These are phyloP conservation scores for Nomada ferruginata DNA, from an alignment of 2,888 invertebrate species.

Conservation along the genomic window DNA sequence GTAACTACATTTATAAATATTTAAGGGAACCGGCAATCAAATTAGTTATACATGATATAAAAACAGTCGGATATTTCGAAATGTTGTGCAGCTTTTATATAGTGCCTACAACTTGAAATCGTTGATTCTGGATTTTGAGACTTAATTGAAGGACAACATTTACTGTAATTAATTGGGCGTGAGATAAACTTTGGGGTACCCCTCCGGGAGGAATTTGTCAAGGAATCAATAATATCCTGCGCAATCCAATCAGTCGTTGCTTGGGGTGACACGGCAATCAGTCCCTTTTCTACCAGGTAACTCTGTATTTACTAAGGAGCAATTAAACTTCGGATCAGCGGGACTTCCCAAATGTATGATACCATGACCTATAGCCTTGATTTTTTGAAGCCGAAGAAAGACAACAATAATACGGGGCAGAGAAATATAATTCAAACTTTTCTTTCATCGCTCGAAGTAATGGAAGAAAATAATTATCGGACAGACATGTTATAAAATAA, in stretches of 20 bases:
- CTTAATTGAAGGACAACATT: conserved; percentile 19
- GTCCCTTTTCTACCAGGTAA: conserved; percentile 11
- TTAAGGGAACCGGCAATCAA: too few species aligned
- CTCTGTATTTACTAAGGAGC: conserved; percentile 6
- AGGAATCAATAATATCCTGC: conserved; percentile 44
- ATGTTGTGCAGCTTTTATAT: neutral
- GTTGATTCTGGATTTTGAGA: neutral
- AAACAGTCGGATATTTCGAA: too few species aligned
- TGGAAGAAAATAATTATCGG: too few species aligned
- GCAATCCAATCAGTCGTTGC: conserved; percentile 30
- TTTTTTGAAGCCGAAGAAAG: too few species aligned
- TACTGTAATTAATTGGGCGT: conserved; percentile 34
- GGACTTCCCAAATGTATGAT: neutral
- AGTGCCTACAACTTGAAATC: neutral
- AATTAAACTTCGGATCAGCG: neutral
- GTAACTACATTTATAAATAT: too few species aligned
- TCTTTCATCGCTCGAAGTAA: too few species aligned
- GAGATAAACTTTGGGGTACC: conserved; percentile 21
- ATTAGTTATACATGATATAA: too few species aligned
- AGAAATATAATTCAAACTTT: neutral
- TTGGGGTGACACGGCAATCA: conserved; percentile 20
- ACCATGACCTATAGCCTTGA: neutral
- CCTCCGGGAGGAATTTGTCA: conserved; percentile 26
- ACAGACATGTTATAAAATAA: too few species aligned
- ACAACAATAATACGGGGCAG: too few species aligned